Conservation (phyloP, 2,888 invertebrate species). For the Amitus sp. region DNA sequence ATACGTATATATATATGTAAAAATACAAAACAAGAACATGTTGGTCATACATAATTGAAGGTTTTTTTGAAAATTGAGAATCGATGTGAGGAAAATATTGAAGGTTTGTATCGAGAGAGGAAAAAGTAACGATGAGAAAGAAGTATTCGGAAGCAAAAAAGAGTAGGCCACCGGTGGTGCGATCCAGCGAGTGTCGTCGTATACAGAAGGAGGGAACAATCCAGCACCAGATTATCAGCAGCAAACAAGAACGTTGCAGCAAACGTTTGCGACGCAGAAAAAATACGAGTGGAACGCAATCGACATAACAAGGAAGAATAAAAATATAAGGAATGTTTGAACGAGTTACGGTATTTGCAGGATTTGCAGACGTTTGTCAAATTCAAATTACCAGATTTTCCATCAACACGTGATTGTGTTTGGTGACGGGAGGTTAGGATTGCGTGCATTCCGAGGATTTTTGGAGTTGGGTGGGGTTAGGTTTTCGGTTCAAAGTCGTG, state of each 20-base stretch:
- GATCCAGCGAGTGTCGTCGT: slow-evolving; percentile 47
- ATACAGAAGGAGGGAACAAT: slow-evolving; percentile 35
- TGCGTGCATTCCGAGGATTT: slow-evolving; percentile 32
- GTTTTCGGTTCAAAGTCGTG: slow-evolving; percentile 60
- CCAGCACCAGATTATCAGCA: slow-evolving; percentile 41
- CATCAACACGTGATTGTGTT: slow-evolving; percentile 14
- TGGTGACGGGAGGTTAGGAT: slow-evolving; percentile 19
- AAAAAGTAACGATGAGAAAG: slow-evolving; percentile 28
- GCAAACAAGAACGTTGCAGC: slow-evolving; percentile 31
- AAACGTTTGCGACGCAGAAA: slow-evolving; percentile 20
- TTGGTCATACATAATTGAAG: slow-evolving; percentile 28
- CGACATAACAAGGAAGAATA: background rate
- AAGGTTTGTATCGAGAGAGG: background rate
- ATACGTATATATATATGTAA: slow-evolving; percentile 39
- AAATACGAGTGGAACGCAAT: slow-evolving; percentile 12
- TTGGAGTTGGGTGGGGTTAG: slow-evolving; percentile 44
- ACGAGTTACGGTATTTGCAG: slow-evolving; percentile 40
- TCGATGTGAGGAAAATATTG: background rate
- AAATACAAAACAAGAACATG: slow-evolving; percentile 32
- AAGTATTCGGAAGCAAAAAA: slow-evolving; percentile 40
- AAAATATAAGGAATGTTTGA: slow-evolving; percentile 30
- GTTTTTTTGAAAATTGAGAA: slow-evolving; percentile 9
- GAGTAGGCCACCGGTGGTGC: slow-evolving; percentile 47
- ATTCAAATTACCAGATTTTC: slow-evolving; percentile 27
- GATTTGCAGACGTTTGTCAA: slow-evolving; percentile 21